Evolutionary conservation across 2,113 vertebrate species (phyloP).

Genomic region (Crocuta crocuta): DNA sequence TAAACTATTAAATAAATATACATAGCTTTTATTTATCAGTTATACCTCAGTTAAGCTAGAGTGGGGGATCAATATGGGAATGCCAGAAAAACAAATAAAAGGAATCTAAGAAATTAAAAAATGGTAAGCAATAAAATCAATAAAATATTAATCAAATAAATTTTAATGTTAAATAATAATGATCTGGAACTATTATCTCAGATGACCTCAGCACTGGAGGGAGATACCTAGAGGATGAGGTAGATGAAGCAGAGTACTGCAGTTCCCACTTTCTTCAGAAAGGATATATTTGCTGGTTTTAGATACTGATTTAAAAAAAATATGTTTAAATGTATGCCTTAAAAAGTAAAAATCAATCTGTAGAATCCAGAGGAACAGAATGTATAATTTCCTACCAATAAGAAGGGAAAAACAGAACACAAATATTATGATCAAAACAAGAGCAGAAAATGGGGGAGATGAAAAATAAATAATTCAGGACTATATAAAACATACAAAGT

Average conservation of each 20-base stretch:
- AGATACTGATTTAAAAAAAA: neutral
- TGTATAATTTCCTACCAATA: neutral
- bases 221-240: neutral
- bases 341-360: neutral
- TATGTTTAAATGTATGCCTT: neutral
- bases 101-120: neutral
- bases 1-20: neutral
- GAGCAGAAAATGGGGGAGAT: neutral
- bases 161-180: slow-evolving; percentile 20
- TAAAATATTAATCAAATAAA: neutral
- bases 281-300: neutral
- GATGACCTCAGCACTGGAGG: neutral
- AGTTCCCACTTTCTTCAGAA: neutral
- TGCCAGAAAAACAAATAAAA: neutral
- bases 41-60: neutral
- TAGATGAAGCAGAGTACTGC: neutral
- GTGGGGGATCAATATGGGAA: neutral
- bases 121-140: neutral
- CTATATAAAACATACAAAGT: neutral
- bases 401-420: neutral
- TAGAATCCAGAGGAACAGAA: neutral
- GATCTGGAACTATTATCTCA: neutral
- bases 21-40: neutral
- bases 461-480: slow-evolving; percentile 8
- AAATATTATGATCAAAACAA: slow-evolving; percentile 21